Percentiles rank a stretch among this genome's conserved stretches.
phyloP scores from a whole-genome alignment of 2,797 vertebrate genomes.

The Gymnothorax reevesii region DNA sequence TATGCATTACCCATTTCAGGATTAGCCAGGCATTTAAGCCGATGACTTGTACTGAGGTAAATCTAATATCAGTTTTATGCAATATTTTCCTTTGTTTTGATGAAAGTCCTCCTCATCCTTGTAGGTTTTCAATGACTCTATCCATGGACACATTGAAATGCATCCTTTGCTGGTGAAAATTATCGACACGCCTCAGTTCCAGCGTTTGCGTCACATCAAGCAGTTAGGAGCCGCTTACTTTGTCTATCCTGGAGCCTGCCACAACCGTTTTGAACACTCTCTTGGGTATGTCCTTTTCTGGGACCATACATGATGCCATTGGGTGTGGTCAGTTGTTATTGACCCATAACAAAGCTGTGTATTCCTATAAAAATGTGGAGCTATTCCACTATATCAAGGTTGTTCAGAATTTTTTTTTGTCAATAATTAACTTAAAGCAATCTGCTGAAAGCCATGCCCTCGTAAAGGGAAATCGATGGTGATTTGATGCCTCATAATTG shows the following conservation, averaged over 20 bases:
- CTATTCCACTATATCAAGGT: too few species aligned
- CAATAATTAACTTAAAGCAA: neutral
- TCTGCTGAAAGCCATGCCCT: neutral
- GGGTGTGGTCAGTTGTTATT: neutral
- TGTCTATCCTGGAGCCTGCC: slow-evolving; percentile 75
- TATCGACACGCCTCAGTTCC: slow-evolving; percentile 89
- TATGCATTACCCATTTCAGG: neutral
- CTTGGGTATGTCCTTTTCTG: slow-evolving; percentile 61
- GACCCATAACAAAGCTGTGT: too few species aligned
- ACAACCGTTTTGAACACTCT: slow-evolving; percentile 78
- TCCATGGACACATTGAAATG: slow-evolving; percentile 90
- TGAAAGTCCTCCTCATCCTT: slow-evolving; percentile 8
- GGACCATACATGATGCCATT: neutral
- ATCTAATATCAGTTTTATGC: neutral
- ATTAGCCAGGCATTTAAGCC: neutral
- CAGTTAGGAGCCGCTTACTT: slow-evolving; percentile 73
- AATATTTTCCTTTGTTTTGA: neutral
- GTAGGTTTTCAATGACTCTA: slow-evolving; percentile 94
- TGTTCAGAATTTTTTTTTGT: neutral
- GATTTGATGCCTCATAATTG: neutral
- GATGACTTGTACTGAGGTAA: neutral
- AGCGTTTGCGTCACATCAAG: slow-evolving; percentile 73
- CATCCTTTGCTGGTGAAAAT: slow-evolving; percentile 88
- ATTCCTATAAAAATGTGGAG: neutral
- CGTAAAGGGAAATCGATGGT: neutral